Percentiles rank a stretch among this genome's conserved stretches.
phyloP scores from a whole-genome alignment of 1,140 invertebrate species.

The Ceratina calcarata region DNA sequence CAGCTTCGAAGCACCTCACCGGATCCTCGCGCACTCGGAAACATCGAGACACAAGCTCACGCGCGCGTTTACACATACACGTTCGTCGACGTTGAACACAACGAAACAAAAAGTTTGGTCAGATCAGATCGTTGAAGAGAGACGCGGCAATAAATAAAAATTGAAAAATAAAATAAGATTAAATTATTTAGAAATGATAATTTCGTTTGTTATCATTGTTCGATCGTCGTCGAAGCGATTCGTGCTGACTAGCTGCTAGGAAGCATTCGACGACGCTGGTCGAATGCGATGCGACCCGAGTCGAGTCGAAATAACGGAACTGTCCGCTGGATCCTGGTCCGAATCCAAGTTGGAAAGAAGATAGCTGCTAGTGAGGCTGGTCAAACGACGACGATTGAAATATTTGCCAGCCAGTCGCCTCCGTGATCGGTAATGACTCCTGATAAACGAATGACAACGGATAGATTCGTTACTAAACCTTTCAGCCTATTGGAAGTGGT shows the following conservation, averaged over 20 bases:
- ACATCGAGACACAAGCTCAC: no score
- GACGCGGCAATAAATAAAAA: slow-evolving; percentile 3
- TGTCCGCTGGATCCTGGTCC: no score
- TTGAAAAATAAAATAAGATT: background rate
- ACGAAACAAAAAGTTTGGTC: slow-evolving; percentile 14
- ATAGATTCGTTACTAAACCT: no score
- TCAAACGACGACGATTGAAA: slow-evolving; percentile 37
- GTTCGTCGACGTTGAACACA: no score
- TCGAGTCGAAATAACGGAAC: no score
- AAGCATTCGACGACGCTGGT: slow-evolving; percentile 28
- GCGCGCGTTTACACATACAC: no score
- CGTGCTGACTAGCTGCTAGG: no score
- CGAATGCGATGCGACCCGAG: no score
- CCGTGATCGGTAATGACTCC: slow-evolving; percentile 29
- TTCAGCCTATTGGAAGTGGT: background rate
- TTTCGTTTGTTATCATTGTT: background rate
- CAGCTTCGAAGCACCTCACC: no score
- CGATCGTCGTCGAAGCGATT: no score
- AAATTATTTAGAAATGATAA: slow-evolving; percentile 15
- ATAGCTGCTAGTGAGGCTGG: slow-evolving; percentile 24
- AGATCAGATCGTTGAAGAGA: slow-evolving; percentile 15
- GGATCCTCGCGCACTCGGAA: no score
- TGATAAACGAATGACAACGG: slow-evolving; percentile 49
- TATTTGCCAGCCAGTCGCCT: slow-evolving; percentile 34
- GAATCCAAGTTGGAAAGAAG: slow-evolving; percentile 27